A percentile compares a stretch with the other conserved stretches of the same genome.
Conservation (phyloP, 2,797 vertebrate genomes). For the Pelobates cultripes region DNA sequence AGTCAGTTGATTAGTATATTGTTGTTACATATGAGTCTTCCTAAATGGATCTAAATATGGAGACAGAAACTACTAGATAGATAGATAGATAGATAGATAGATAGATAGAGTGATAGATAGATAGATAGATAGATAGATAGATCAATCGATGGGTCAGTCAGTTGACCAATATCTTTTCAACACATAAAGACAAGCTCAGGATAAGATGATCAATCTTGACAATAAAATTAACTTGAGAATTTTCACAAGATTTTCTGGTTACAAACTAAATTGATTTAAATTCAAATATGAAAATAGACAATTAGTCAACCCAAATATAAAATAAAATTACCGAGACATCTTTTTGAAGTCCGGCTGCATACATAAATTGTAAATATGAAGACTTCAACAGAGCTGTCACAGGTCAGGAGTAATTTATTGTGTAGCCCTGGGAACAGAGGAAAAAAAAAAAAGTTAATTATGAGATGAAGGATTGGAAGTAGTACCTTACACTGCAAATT, state of each 20-base stretch:
- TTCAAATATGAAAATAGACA: no score
- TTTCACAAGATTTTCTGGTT: no score
- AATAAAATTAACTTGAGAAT: no score
- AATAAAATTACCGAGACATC: neutral
- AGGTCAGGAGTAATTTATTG: conserved; percentile 41
- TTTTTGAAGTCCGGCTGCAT: neutral
- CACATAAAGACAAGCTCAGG: no score
- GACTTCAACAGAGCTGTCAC: conserved; percentile 28
- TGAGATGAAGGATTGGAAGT: conserved; percentile 41
- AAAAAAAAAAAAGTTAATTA: conserved; percentile 47
- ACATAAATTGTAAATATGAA: conserved; percentile 41
- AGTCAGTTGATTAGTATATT: no score
- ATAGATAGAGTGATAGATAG: neutral
- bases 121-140: neutral
- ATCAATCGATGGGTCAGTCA: no score
- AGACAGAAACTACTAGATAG: neutral
- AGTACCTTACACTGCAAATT: conserved; percentile 48
- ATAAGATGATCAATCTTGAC: no score
- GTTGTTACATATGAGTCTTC: no score
- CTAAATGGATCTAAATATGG: no score
- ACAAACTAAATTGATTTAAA: no score
- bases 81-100: neutral
- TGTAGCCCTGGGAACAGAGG: neutral
- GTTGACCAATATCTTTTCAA: no score
- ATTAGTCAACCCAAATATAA: neutral